Conservation (phyloP, 2,113 vertebrate genomes). For the Echinops telfairi region DNA sequence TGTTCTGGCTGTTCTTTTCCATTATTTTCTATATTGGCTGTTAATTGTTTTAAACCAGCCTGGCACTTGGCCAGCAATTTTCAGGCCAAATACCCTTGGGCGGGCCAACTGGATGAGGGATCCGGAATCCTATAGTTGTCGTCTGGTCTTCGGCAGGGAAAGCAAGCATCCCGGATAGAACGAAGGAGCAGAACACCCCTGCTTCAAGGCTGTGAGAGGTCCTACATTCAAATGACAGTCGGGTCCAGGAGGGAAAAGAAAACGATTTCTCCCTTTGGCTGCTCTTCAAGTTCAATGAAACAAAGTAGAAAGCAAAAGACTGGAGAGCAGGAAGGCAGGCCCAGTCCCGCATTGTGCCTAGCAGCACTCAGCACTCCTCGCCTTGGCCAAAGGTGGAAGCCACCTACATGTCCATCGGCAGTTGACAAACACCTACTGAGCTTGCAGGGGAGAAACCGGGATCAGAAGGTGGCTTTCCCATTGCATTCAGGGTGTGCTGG, state of each 20-base stretch:
- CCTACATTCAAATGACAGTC: conserved; percentile 18
- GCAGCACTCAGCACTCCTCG: background rate
- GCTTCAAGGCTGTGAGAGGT: conserved; percentile 58
- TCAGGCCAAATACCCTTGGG: background rate
- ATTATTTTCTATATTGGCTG: conserved; percentile 10
- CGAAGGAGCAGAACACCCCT: conserved; percentile 41
- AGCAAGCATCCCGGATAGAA: conserved; percentile 56
- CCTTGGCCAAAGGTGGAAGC: too few species aligned
- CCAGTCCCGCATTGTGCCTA: background rate
- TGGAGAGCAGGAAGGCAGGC: background rate
- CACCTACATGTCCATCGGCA: too few species aligned
- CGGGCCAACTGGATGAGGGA: background rate
- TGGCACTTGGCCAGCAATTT: conserved; percentile 47
- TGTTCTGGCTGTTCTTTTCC: background rate
- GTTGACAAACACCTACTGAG: too few species aligned
- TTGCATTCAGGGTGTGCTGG: too few species aligned
- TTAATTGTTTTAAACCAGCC: conserved; percentile 65
- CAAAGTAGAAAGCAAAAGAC: conserved; percentile 52
- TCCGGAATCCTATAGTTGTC: conserved; percentile 1
- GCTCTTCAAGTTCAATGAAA: conserved; percentile 64
- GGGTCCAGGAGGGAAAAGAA: conserved; percentile 29
- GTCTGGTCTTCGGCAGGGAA: conserved; percentile 66
- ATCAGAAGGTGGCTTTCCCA: too few species aligned
- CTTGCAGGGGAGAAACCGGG: too few species aligned
- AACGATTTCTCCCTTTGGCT: conserved; percentile 62